Evolutionary conservation across 2,888 invertebrate species (phyloP), one percentile per base, ranked within the genome.

Genomic region (Copidosoma aretas): DNA sequence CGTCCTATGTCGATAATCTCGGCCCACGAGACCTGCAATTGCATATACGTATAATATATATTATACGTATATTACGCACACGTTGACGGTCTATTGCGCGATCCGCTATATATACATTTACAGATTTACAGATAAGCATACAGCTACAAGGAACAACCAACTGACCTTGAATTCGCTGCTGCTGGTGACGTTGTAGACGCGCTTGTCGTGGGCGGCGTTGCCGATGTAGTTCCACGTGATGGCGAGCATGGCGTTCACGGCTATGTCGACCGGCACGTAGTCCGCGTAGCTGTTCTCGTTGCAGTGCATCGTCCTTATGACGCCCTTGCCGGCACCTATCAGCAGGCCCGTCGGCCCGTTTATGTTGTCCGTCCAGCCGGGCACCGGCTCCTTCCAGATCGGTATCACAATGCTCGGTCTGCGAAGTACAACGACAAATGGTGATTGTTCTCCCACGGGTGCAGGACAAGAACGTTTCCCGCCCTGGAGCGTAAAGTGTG

Each of bases 291-390:
- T 89, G 71, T 89, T 88, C 10, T 91, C 88, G 73, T 93, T 90
- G 77, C 93, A 94, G 81, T 92, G 92, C 93, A 96, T 93, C 0
- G 93, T 90, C n/a, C 95, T 87, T 71, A 96, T 88, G 0, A 96
- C 92, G 0, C 96, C 96, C 81, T 95, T 95, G 14, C 95, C 94
- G 10, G 93, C 93, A 5, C 90, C 79, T 63, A 91, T 93, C 4
- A 95, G 85, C 1, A 94, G 85, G 10, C 95, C 95, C 0, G 92
- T 91, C 0, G 96, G 95, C n/a, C 96, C 96, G 78, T 96, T 96
- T 65, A 94, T 91, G 78, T 96, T 97, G 81, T 97, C 96, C 0
- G 95, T 94, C 96, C 96, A 94, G 10, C 93, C 96, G 0, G 93
- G 93, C 0, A 93, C 79, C 0, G 94, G 94, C 52, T 93, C 93